Base-by-base conservation (phyloP, 2,113 vertebrate genomes). In the Megalops atlanticus region DNA sequence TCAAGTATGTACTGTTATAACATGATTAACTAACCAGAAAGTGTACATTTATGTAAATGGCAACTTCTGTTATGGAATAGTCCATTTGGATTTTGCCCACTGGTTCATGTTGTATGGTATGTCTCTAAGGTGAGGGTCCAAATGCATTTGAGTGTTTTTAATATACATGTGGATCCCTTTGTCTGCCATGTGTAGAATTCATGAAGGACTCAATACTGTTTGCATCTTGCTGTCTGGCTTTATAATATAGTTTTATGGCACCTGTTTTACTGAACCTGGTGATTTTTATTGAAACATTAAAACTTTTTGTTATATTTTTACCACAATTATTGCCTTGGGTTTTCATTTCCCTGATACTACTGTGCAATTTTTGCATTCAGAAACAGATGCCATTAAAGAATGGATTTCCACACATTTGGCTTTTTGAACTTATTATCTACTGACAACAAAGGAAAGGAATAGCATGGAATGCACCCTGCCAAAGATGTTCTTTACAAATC, bases 281-380 rank as follows among this genome's bases (percentile, higher is more conserved):
- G 38, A 41, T 64, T 80, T 64, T 64, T 64, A 64, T 64, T 64
- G 49, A 68, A 81, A 39, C 69, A 84, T 81, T 84, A 84, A 84
- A 78, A 78, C 68, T 68, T 82, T 82, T 82, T 64, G 75, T 80
- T 69, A 81, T 81, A 81, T 84, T 84, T 84, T 84, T 78, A 74
- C 58, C 79, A 81, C 27, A 27, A 58, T 38, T 64, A 64, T 27
- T 39, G 33, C 27, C 31, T 64, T 7, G 5, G 2, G 45, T 36
- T 47, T 12, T 36, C 0, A 47, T 72, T 71, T 70, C 7, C 54
- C n/a, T n/a, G n/a, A n/a, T n/a, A n/a, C n/a, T n/a, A n/a, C n/a
- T n/a, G n/a, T n/a, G n/a, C n/a, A n/a, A n/a, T n/a, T n/a, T n/a
- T n/a, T n/a, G n/a, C n/a, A n/a, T n/a, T n/a, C n/a, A n/a, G n/a